These are phyloP conservation scores for Pygoscelis adeliae DNA, from an alignment of 2,113 vertebrate species.

Conservation along the genomic window DNA sequence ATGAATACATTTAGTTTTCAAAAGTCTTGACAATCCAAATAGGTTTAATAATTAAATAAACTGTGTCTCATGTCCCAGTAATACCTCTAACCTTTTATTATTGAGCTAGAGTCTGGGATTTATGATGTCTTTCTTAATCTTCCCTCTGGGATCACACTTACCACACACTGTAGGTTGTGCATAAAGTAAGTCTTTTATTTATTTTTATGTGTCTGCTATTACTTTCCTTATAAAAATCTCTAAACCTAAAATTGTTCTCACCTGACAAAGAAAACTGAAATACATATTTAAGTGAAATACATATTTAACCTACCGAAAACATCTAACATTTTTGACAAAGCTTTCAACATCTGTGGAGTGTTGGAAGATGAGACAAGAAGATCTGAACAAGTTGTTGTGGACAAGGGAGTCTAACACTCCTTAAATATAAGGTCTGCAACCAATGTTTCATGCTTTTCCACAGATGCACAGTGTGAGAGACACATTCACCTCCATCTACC, in stretches of 20 bases:
- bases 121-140: constrained; percentile 6
- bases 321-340: background rate
- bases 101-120: background rate
- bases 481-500: background rate
- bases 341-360: background rate
- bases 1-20: background rate
- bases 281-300: background rate
- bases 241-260: background rate
- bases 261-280: background rate
- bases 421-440: background rate
- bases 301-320: background rate
- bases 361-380: background rate
- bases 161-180: background rate
- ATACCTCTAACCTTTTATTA: background rate
- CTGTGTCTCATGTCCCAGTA: background rate
- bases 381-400: background rate
- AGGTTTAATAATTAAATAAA: background rate
- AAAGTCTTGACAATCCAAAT: background rate
- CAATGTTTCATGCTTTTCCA: background rate
- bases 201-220: background rate
- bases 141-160: background rate
- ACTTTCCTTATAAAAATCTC: background rate
- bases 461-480: background rate
- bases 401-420: background rate
- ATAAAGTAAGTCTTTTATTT: background rate